Evolutionary conservation across 1,140 invertebrate genomes (phyloP).

Genomic region (Anastrepha obliqua): DNA sequence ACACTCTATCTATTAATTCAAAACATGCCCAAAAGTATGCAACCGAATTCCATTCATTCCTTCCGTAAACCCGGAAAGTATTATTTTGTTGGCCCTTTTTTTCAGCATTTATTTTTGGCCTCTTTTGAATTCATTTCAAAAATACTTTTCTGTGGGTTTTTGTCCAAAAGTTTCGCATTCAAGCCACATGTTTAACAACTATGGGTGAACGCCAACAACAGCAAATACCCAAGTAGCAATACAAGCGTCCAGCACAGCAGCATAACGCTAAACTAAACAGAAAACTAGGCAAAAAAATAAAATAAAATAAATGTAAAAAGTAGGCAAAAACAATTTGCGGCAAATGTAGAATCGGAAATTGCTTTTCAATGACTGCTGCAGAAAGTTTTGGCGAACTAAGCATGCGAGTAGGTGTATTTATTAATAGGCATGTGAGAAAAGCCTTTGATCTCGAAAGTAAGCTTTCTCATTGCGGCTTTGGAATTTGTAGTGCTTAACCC

Average conservation of each 20-base stretch:
- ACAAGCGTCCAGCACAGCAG: neutral
- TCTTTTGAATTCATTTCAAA: neutral
- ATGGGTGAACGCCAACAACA: neutral
- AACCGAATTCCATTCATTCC: neutral
- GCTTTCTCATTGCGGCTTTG: no score
- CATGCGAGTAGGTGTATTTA: neutral
- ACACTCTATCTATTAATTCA: neutral
- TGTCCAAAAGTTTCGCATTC: neutral
- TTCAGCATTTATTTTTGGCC: neutral
- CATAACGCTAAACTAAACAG: neutral
- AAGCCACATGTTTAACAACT: neutral
- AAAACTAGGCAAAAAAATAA: neutral
- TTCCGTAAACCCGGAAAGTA: neutral
- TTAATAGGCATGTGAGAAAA: no score
- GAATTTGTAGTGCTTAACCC: no score
- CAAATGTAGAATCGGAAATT: neutral
- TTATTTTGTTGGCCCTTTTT: neutral
- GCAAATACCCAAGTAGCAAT: neutral
- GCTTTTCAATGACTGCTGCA: neutral
- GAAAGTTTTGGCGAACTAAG: neutral
- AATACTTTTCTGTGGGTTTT: neutral
- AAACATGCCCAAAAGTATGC: neutral
- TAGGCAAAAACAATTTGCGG: neutral
- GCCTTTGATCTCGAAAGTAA: no score
- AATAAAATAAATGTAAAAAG: neutral